A percentile compares a stretch with the other conserved stretches of the same genome.
phyloP scores from a whole-genome alignment of 2,797 vertebrate genomes.

The Thaleichthys pacificus region DNA sequence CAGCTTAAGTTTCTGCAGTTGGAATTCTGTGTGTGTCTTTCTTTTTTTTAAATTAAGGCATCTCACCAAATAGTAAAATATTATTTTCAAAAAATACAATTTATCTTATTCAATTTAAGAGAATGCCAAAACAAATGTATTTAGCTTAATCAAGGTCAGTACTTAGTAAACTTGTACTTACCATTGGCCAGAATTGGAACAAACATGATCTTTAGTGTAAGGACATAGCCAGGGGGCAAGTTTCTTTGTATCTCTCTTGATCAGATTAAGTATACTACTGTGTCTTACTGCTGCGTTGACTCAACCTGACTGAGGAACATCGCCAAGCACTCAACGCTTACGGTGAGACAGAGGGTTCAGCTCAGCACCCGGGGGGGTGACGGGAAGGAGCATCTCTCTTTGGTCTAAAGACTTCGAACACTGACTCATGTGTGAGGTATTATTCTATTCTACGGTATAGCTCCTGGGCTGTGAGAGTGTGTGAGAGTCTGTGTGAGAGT shows the following conservation, averaged over 20 bases:
- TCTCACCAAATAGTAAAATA: too few relatives aligned
- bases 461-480: background rate
- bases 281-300: constrained; percentile 16
- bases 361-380: background rate
- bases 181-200: too few relatives aligned
- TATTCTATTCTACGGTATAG: background rate
- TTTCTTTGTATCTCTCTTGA: background rate
- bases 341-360: background rate
- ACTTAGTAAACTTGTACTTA: too few relatives aligned
- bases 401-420: constrained; percentile 6
- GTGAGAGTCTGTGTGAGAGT: too few relatives aligned
- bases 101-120: too few relatives aligned
- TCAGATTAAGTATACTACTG: background rate
- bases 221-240: too few relatives aligned
- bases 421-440: constrained; percentile 20
- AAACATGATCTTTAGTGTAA: too few relatives aligned
- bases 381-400: background rate
- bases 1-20: background rate
- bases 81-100: too few relatives aligned
- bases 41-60: too few relatives aligned
- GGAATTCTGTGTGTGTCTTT: too few relatives aligned
- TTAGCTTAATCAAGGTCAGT: too few relatives aligned
- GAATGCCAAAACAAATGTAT: too few relatives aligned
- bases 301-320: constrained; percentile 15
- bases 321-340: constrained; percentile 13